Evolutionary conservation across 2,113 vertebrate genomes (phyloP).

Genomic region (Elachura formosa): DNA sequence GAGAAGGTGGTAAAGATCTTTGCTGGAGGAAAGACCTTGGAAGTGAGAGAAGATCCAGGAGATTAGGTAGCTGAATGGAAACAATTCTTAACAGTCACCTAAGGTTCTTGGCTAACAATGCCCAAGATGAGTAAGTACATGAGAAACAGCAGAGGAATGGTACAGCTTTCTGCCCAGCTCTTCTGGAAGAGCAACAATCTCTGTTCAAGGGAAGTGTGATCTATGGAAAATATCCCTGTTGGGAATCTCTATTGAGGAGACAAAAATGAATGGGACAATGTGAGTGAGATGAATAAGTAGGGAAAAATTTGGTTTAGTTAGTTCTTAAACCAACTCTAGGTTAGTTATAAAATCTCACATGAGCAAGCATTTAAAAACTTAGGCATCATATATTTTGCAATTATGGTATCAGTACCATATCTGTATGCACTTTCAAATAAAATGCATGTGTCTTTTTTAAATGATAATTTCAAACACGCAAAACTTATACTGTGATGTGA

Average conservation of each 20-base stretch:
- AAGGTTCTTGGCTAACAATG: neutral
- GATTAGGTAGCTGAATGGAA: neutral
- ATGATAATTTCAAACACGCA: neutral
- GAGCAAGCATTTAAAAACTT: neutral
- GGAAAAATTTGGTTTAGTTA: neutral
- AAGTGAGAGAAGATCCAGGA: neutral
- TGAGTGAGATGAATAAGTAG: neutral
- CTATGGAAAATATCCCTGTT: neutral
- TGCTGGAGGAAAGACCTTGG: neutral
- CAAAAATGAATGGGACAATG: neutral
- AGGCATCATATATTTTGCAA: neutral
- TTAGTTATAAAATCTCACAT: neutral
- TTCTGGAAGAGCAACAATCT: neutral
- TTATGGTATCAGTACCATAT: neutral
- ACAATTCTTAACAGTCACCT: accelerated
- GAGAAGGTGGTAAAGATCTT: neutral
- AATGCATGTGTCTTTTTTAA: neutral
- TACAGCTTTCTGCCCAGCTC: neutral
- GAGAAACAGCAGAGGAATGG: neutral
- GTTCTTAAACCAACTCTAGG: neutral
- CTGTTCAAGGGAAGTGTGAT: neutral
- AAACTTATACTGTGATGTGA: neutral
- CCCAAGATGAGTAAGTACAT: neutral
- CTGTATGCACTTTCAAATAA: neutral
- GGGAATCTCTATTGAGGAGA: neutral